Evolutionary conservation across 2,797 vertebrate genomes (phyloP).

Genomic region (Trematomus bernacchii): DNA sequence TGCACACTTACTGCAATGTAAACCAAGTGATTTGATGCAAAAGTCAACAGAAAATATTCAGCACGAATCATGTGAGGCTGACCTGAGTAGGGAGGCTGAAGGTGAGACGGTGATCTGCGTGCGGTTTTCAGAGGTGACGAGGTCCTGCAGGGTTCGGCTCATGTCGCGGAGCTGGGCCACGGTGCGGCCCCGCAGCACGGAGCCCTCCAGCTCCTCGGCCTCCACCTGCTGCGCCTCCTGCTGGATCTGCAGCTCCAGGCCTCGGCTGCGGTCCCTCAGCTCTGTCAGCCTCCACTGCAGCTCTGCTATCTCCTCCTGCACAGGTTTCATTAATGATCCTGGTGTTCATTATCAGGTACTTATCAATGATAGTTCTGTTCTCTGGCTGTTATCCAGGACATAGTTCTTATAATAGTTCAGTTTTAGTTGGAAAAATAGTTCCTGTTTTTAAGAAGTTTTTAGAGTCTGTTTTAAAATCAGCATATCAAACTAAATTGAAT

Average conservation of each 20-base stretch:
- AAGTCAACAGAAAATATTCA: background rate
- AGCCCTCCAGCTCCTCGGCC: constrained; percentile 82
- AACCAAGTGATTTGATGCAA: background rate
- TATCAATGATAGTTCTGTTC: background rate
- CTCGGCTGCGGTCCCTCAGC: constrained; percentile 82
- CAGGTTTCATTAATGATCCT: background rate
- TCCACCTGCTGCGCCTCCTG: constrained; percentile 83
- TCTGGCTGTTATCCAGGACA: background rate
- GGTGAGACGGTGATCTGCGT: constrained; percentile 79
- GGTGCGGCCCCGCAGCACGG: constrained; percentile 79
- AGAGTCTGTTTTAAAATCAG: background rate
- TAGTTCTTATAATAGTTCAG: background rate
- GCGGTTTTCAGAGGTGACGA: constrained; percentile 80
- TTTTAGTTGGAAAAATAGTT: background rate
- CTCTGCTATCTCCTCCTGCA: constrained; percentile 88
- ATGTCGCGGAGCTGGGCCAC: constrained; percentile 84
- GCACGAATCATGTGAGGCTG: constrained; percentile 3
- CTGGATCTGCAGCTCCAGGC: constrained; percentile 85
- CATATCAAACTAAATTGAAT: background rate
- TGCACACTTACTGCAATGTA: background rate
- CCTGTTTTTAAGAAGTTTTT: background rate
- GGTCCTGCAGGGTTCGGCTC: constrained; percentile 84
- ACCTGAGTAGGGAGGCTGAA: constrained; percentile 87
- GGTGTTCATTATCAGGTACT: background rate
- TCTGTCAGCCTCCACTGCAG: constrained; percentile 83